Base-by-base conservation (phyloP, 2,113 vertebrate species). In the Murina feae region DNA sequence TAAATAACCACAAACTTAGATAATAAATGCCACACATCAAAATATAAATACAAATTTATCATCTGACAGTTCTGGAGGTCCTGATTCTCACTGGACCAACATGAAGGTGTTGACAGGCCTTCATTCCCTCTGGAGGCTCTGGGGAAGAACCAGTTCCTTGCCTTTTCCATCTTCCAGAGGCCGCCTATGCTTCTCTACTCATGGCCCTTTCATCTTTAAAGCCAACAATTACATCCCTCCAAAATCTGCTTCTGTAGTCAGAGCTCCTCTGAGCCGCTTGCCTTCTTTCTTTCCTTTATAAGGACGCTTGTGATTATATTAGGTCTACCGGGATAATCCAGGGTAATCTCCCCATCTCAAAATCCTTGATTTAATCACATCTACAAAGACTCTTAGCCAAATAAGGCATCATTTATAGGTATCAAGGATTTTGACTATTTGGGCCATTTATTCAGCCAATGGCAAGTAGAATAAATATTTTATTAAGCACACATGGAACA, bases 341-440 rank as follows among this genome's bases (percentile, higher is more conserved):
- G 13, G n/a, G 65, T 90, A 90, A 71, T 81, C 20, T 71, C 51
- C 37, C 32, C 81, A 68, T 92, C 44, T 90, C 39, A 66, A 74
- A 16, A 69, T 32, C 21, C 32, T 96, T 76, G 93, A 86, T 23
- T 93, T 35, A 65, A 71, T 68, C 60, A 47, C 86, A 83, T 92
- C 32, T 39, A 21, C 47, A 79, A 90, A 90, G 37, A 17, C 9
- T 21, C 72, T 93, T 58, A 83, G 25, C 74, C 74, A 89, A 93
- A 92, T 88, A 96, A 93, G 32, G 65, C 37, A 90, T 75, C 44
- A 86, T 79, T 69, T 49, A 55, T n/a, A 65, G 32, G 32, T 55
- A 37, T 17, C 17, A 79, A 13, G 23, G 69, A 76, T 72, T 78
- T 91, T 1, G 39, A 65, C 9, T 65, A 58, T 76, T 32, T 5